Conservation (phyloP, 2,113 vertebrate genomes). For the mouse (Mus musculus) region GRCm39 chr7:144455501-144456000, state of each 20-base stretch:
- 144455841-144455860: background rate
- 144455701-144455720: background rate
- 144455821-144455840: background rate
- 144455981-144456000: background rate
- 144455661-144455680: background rate
- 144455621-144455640: background rate
- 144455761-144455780: background rate
- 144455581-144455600: background rate
- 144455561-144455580: background rate
- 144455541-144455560: background rate
- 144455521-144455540: background rate
- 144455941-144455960: accelerated
- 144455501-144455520: background rate
- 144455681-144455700: background rate
- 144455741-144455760: background rate
- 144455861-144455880: background rate
- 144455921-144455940: background rate
- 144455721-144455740: background rate
- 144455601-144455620: background rate
- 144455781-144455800: background rate
- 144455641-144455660: background rate
- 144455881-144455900: background rate
- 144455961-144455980: background rate
- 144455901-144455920: background rate
- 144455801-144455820: background rate